Conservation (phyloP, 2,113 vertebrate species). For the Platichthys stellatus region DNA sequence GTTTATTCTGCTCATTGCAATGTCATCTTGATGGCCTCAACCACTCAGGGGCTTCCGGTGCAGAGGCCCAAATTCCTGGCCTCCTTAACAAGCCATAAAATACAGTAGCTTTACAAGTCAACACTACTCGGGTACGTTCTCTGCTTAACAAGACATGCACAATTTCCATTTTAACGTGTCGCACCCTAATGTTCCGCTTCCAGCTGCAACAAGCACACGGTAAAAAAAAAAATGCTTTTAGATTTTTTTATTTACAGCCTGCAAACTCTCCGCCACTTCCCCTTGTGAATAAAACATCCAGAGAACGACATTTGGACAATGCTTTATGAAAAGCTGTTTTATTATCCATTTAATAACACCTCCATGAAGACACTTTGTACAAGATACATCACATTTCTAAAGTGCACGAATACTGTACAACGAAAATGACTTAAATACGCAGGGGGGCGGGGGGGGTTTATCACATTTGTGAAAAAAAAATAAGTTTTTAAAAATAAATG, state of each 20-base stretch:
- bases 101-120: neutral
- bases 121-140: neutral
- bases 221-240: neutral
- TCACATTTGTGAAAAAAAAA: slow-evolving; percentile 72
- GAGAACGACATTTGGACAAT: slow-evolving; percentile 55
- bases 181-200: neutral
- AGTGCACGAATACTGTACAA: slow-evolving; percentile 90
- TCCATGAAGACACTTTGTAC: slow-evolving; percentile 89
- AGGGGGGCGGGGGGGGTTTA: neutral
- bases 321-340: slow-evolving; percentile 84
- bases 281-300: slow-evolving; percentile 38
- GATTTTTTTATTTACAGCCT: neutral
- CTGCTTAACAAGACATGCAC: neutral
- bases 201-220: neutral
- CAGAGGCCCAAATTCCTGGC: neutral
- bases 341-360: slow-evolving; percentile 85
- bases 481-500: slow-evolving; percentile 68
- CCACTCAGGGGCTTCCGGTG: neutral
- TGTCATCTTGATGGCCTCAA: neutral
- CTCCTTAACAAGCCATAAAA: slow-evolving; percentile 3
- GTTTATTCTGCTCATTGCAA: neutral
- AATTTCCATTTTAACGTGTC: neutral
- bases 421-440: slow-evolving; percentile 88
- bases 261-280: neutral
- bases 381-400: slow-evolving; percentile 94